These are phyloP conservation scores for Protonibea diacanthus DNA, from an alignment of 2,797 vertebrate genomes.

Conservation along the genomic window DNA sequence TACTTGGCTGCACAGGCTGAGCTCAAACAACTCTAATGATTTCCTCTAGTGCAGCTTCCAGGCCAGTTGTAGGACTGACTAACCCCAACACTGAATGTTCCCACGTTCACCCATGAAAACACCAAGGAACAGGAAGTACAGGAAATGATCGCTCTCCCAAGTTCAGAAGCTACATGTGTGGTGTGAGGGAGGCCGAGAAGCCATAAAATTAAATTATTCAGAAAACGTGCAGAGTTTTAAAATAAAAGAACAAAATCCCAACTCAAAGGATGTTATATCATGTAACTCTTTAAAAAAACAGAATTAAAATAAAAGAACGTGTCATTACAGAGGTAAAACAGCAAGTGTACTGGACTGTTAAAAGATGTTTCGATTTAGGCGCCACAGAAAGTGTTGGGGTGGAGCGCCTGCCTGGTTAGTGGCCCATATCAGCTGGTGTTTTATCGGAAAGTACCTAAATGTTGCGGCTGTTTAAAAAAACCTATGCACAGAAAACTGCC, in stretches of 20 bases:
- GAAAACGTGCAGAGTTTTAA: background rate
- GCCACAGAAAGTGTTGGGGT: slow-evolving; percentile 16
- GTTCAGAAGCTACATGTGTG: background rate
- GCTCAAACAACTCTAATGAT: no score
- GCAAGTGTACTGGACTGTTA: background rate
- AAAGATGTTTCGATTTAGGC: slow-evolving; percentile 5
- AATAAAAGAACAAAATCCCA: background rate
- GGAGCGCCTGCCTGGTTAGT: slow-evolving; percentile 47
- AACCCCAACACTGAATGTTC: background rate
- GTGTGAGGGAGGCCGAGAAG: background rate
- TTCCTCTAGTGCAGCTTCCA: no score
- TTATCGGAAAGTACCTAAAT: slow-evolving; percentile 76
- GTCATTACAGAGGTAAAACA: background rate
- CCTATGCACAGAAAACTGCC: slow-evolving; percentile 31
- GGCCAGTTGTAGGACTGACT: no score
- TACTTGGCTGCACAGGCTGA: no score
- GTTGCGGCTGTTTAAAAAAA: slow-evolving; percentile 29
- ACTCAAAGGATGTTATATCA: background rate
- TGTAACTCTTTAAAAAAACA: background rate
- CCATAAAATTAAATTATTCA: background rate
- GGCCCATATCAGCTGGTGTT: slow-evolving; percentile 48
- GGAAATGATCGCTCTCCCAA: no score
- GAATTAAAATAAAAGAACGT: background rate
- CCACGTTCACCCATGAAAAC: background rate
- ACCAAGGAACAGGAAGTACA: background rate